phyloP scores from a whole-genome alignment of 2,113 vertebrate genomes.

The Podarcis cretensis region DNA sequence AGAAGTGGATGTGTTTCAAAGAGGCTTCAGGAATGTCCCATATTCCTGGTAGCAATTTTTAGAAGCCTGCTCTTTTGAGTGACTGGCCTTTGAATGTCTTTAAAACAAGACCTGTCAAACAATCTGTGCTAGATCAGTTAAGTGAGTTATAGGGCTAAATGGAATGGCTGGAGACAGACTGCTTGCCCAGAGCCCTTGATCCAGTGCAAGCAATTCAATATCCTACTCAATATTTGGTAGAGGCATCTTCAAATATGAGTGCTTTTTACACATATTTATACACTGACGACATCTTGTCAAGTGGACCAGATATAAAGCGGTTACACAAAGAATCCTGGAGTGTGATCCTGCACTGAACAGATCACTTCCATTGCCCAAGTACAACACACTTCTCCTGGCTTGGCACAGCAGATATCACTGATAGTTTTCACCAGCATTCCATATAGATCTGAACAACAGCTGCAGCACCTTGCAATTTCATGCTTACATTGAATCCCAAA shows the following conservation, averaged over 20 bases:
- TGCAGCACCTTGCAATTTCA: background rate
- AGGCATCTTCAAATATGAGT: background rate
- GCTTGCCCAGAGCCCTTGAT: background rate
- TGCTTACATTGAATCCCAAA: background rate
- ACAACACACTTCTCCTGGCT: background rate
- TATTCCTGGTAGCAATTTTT: conserved; percentile 51
- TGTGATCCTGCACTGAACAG: background rate
- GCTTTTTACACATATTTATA: background rate
- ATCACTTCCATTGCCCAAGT: background rate
- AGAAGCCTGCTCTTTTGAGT: conserved; percentile 27
- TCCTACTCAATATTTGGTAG: background rate
- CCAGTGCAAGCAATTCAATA: background rate
- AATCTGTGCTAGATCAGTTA: background rate
- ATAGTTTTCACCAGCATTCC: background rate
- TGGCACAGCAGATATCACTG: background rate
- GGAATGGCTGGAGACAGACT: background rate
- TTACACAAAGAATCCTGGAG: background rate
- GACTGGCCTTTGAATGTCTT: conserved; percentile 3
- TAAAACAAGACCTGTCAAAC: conserved; percentile 34
- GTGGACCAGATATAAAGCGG: background rate
- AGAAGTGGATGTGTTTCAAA: conserved; percentile 47
- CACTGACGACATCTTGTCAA: background rate
- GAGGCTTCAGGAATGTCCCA: conserved; percentile 56
- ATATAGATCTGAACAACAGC: background rate
- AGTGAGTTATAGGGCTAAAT: background rate